phyloP scores from a whole-genome alignment of 2,797 vertebrate genomes.

The Neomorphus geoffroyi region DNA sequence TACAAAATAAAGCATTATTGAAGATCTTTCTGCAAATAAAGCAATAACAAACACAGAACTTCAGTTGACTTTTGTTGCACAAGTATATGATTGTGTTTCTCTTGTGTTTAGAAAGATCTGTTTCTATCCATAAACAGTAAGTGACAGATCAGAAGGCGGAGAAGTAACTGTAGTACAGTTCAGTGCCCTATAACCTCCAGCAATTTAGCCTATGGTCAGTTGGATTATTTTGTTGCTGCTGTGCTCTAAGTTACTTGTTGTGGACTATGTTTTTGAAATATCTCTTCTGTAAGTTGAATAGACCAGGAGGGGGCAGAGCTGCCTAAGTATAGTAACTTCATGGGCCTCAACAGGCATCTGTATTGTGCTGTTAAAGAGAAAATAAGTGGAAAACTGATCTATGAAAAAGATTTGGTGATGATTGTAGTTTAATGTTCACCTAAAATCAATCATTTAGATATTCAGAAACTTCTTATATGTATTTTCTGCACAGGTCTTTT shows the following conservation, averaged over 20 bases:
- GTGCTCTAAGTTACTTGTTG: too few species aligned
- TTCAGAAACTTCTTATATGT: background rate
- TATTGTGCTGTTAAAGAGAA: fast-evolving
- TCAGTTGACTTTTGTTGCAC: background rate
- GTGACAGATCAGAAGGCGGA: background rate
- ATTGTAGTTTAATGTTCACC: background rate
- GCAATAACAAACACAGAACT: background rate
- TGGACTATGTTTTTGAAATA: fast-evolving
- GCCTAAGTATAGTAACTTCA: background rate
- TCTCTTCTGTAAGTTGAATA: background rate
- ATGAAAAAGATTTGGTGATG: background rate
- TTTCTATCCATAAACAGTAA: background rate
- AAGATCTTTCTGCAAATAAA: background rate
- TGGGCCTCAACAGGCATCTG: fast-evolving
- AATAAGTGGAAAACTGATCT: background rate
- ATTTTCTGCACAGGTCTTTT: background rate
- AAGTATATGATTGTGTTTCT: fast-evolving
- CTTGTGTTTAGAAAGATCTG: background rate
- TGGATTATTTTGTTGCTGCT: background rate
- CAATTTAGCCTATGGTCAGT: background rate
- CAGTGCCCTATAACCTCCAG: background rate
- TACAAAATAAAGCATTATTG: background rate
- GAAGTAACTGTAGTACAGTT: background rate
- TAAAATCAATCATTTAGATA: background rate
- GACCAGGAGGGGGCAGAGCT: constrained; percentile 63